Conservation (phyloP, 2,113 vertebrate genomes). For the Nanorana parkeri region DNA sequence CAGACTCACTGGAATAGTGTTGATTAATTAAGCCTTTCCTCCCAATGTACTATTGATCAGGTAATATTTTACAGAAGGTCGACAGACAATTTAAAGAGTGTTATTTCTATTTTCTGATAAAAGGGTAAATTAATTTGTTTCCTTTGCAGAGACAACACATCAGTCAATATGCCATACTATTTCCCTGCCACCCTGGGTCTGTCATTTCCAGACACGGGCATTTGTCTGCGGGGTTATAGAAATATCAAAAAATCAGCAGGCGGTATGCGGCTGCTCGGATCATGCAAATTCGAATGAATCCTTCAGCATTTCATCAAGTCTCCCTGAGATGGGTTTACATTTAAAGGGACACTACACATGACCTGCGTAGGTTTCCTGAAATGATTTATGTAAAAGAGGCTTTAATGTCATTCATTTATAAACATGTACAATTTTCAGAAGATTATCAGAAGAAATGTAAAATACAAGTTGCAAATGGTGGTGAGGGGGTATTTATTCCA, state of each 20-base stretch:
- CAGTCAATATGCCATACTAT: constrained; percentile 24
- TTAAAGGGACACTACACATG: too few species aligned
- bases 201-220: constrained; percentile 36
- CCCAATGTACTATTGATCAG: constrained; percentile 9
- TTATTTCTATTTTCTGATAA: constrained; percentile 28
- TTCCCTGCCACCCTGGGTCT: constrained; percentile 19
- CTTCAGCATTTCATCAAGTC: background rate
- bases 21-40: constrained; percentile 13
- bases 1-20: background rate
- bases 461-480: too few species aligned
- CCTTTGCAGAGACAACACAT: constrained; percentile 39
- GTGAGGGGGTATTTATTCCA: too few species aligned
- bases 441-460: too few species aligned
- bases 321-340: too few species aligned
- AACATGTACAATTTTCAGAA: too few species aligned
- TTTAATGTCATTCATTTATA: too few species aligned
- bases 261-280: background rate
- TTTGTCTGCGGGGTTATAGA: constrained; percentile 40
- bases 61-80: constrained; percentile 26
- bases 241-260: constrained; percentile 42
- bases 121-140: constrained; percentile 48
- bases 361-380: too few species aligned
- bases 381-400: too few species aligned
- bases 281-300: constrained; percentile 11
- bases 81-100: constrained; percentile 23